Evolutionary conservation across 2,888 invertebrate genomes (phyloP).

Genomic region (Nephrocerus scutellatus): DNA sequence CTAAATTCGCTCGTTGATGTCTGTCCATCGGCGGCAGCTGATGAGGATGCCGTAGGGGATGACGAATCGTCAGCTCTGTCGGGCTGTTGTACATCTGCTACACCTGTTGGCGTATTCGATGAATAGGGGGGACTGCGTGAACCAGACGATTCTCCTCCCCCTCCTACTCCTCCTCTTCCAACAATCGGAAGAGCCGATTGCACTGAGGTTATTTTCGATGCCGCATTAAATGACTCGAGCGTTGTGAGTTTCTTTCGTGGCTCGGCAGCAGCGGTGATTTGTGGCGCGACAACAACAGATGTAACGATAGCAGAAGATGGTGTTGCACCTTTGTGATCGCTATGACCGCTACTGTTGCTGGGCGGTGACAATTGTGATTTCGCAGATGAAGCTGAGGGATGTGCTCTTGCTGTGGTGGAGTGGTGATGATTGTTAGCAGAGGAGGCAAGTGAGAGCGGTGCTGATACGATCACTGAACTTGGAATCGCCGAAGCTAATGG

Average conservation of each 20-base stretch:
- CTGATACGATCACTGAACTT: conserved; percentile 27
- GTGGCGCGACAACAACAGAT: conserved; percentile 26
- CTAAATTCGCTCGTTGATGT: conserved; percentile 66
- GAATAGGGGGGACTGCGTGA: conserved; percentile 35
- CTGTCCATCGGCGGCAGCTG: conserved; percentile 21
- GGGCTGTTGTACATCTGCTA: conserved; percentile 21
- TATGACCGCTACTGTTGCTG: conserved; percentile 27
- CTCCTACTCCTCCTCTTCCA: too few species aligned
- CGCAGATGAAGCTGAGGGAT: conserved; percentile 20
- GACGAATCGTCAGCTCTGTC: conserved; percentile 32
- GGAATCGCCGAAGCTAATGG: conserved; percentile 29
- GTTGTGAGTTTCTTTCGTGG: conserved; percentile 41
- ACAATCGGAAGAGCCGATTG: too few species aligned
- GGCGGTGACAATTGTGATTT: conserved; percentile 30
- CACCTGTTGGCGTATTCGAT: conserved; percentile 19
- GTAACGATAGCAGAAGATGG: conserved; percentile 19
- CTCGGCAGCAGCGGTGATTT: conserved; percentile 32
- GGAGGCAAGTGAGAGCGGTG: conserved; percentile 25
- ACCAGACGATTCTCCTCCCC: conserved; percentile 31
- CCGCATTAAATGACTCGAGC: conserved; percentile 38
- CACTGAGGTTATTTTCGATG: conserved; percentile 33
- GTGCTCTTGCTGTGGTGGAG: conserved; percentile 30
- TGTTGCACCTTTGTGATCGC: conserved; percentile 22
- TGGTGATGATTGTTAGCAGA: conserved; percentile 4
- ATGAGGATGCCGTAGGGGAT: conserved; percentile 41